phyloP scores from a whole-genome alignment of 2,113 vertebrate genomes.

The Montifringilla adamsi region DNA sequence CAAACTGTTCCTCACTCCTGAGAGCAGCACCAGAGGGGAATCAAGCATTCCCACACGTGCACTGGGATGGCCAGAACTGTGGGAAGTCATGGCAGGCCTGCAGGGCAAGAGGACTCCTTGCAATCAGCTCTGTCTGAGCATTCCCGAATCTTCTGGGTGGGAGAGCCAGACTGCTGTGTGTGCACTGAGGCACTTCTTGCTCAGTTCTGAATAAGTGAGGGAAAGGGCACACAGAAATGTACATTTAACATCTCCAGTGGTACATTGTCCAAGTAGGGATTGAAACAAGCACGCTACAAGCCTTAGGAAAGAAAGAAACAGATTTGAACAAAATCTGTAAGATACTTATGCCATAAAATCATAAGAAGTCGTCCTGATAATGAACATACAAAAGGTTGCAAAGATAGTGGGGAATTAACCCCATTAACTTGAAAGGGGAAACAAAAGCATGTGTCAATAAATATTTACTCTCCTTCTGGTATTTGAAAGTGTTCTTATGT shows the following conservation, averaged over 20 bases:
- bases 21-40: background rate
- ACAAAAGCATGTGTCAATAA: background rate
- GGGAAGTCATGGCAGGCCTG: background rate
- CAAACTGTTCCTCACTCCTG: background rate
- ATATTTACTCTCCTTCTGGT: conserved; percentile 28
- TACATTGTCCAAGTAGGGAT: background rate
- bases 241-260: background rate
- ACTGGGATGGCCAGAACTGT: background rate
- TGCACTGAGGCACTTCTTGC: background rate
- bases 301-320: background rate
- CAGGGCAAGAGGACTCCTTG: background rate
- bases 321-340: background rate
- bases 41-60: background rate
- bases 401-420: conserved; percentile 41
- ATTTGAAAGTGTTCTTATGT: conserved; percentile 3
- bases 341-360: background rate
- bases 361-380: background rate
- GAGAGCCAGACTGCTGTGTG: background rate
- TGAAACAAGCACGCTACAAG: background rate
- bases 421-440: conserved; percentile 18
- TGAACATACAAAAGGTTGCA: background rate
- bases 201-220: background rate
- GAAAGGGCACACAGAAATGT: background rate
- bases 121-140: background rate
- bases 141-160: background rate